phyloP scores from a whole-genome alignment of 2,888 invertebrate species.

The Diarsia brunnea region DNA sequence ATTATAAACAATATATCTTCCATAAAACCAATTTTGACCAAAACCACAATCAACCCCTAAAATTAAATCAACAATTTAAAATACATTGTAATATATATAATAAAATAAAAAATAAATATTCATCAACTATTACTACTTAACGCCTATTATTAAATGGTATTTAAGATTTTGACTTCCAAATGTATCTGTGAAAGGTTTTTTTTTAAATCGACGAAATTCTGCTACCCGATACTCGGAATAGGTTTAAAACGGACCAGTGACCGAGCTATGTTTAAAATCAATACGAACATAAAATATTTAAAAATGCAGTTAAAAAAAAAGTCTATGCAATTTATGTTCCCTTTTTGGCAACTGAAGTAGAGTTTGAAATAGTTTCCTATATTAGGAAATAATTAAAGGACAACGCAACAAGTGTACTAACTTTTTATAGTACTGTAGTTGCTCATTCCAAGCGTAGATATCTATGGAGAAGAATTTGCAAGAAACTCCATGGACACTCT shows the following conservation, averaged over 20 bases:
- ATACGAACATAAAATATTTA: too few species aligned
- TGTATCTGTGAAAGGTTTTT: constrained; percentile 3
- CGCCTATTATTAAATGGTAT: constrained; percentile 44
- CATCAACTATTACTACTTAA: constrained; percentile 37
- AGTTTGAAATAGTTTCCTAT: constrained; percentile 5
- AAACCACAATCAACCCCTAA: constrained; percentile 23
- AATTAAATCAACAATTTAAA: constrained; percentile 51
- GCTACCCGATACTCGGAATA: neutral
- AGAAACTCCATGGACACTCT: too few species aligned
- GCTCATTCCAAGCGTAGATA: too few species aligned
- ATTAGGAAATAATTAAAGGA: too few species aligned
- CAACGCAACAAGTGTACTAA: too few species aligned
- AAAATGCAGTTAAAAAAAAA: too few species aligned
- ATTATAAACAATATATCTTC: neutral
- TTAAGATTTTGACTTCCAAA: constrained; percentile 36
- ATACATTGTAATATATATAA: constrained; percentile 61
- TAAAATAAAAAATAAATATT: constrained; percentile 56
- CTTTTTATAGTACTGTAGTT: too few species aligned
- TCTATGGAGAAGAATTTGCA: too few species aligned
- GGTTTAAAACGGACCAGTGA: too few species aligned
- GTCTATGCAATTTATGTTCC: neutral
- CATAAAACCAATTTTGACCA: constrained; percentile 27
- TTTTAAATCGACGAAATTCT: too few species aligned
- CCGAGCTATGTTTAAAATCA: neutral
- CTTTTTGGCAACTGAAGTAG: neutral